Evolutionary conservation across 2,888 invertebrate species (phyloP).

Genomic region (Drosophila neotestacea): DNA sequence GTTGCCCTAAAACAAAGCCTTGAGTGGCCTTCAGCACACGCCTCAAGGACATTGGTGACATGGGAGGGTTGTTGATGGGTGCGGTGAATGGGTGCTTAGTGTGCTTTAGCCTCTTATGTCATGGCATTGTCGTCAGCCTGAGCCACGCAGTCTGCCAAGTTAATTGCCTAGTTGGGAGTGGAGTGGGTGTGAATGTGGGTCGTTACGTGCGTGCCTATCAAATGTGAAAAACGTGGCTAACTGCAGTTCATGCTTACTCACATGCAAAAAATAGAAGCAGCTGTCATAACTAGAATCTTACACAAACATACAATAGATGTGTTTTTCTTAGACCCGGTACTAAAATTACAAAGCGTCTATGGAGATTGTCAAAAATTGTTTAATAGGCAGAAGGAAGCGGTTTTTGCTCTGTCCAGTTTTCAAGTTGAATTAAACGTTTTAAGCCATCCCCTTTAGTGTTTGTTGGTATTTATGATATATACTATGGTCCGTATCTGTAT

Average conservation of each 20-base stretch:
- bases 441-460: too few species aligned
- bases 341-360: too few species aligned
- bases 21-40: slow-evolving; percentile 48
- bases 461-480: too few species aligned
- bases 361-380: too few species aligned
- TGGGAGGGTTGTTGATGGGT: neutral
- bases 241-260: slow-evolving; percentile 39
- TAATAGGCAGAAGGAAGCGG: too few species aligned
- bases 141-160: slow-evolving; percentile 70
- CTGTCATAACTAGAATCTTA: slow-evolving; percentile 32
- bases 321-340: neutral
- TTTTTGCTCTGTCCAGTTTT: too few species aligned
- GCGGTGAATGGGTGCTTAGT: slow-evolving; percentile 6
- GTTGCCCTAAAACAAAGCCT: slow-evolving; percentile 34
- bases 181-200: slow-evolving; percentile 56
- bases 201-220: slow-evolving; percentile 49
- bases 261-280: slow-evolving; percentile 46
- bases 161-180: slow-evolving; percentile 56
- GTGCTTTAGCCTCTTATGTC: slow-evolving; percentile 37
- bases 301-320: slow-evolving; percentile 2
- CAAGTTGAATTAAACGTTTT: too few species aligned
- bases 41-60: slow-evolving; percentile 64
- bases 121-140: slow-evolving; percentile 36
- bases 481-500: too few species aligned
- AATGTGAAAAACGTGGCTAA: slow-evolving; percentile 61